Base-by-base conservation (phyloP, 2,113 vertebrate species). In the Bucco capensis region DNA sequence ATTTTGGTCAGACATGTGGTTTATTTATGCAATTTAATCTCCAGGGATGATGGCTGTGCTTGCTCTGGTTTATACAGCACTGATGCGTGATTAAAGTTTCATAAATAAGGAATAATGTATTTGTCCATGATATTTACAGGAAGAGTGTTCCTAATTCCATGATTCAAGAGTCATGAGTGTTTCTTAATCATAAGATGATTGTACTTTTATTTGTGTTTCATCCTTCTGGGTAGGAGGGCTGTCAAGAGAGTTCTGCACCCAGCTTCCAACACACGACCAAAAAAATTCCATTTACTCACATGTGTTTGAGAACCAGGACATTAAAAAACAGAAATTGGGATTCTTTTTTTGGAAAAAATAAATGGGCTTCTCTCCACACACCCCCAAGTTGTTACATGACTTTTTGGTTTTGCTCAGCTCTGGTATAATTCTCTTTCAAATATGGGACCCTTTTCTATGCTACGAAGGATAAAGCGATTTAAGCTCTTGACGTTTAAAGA, bases 21-120 rank as follows among this genome's bases (percentile, higher is more conserved):
- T 86, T 86, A 83, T 90, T 92, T 82, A 80, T 84, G 92, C 73
- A 37, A 62, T 90, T 88, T 69, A 58, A 27, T 91, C 46, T 88
- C 66, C 72, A 76, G 78, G 27, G 57, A 70, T 72, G 73, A 6
- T 73, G 42, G 17, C 69, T 79, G 25, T 82, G 40, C 72, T 88
- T 97, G 95, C 51, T 31, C 47, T 79, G 58, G 27, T 88, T 83
- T 86, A 33, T 78, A 65, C 24, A 66, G 42, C 27, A 21, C 23
- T 80, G 40, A 14, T 37, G 22, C 4, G 35, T 54, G 19, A 85
- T 70, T 33, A 86, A 51, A 19, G 53, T 61, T 92, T 90, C 84
- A 73, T 86, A 86, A 89, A 79, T 92, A 78, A 3, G 7, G 89
- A 94, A 69, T 62, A 73, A 46, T 82, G 7, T 83, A 49, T 67